Percentiles rank a stretch among this genome's conserved stretches.
Conservation (phyloP, 2,888 invertebrate genomes). For the Hanleya hanleyi region DNA sequence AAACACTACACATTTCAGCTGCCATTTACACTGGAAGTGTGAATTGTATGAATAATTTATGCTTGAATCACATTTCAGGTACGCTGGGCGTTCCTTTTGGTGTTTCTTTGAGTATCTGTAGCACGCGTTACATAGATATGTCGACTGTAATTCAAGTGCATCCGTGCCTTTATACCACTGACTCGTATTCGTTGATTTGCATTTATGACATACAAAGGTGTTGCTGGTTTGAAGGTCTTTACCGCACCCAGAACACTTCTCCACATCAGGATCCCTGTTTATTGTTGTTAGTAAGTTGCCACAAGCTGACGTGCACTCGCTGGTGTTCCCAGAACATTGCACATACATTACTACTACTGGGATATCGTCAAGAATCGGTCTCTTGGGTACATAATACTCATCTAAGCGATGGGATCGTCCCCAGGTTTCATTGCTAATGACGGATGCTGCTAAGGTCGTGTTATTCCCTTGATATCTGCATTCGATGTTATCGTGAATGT, state of each 20-base stretch:
- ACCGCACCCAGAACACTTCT: background rate
- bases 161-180: background rate
- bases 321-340: background rate
- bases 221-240: background rate
- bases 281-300: background rate
- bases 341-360: background rate
- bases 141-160: background rate
- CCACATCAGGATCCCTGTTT: background rate
- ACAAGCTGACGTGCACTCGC: background rate
- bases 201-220: background rate
- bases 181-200: background rate
- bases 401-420: background rate
- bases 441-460: background rate
- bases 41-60: background rate
- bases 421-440: background rate
- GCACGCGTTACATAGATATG: background rate
- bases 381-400: background rate
- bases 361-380: background rate
- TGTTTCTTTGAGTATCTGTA: background rate
- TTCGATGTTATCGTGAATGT: background rate
- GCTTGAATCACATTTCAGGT: too few relatives aligned
- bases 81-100: background rate
- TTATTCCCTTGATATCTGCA: background rate
- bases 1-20: background rate
- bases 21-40: background rate